Evolutionary conservation across 1,140 invertebrate species (phyloP).

Genomic region (Bombus confusus): DNA sequence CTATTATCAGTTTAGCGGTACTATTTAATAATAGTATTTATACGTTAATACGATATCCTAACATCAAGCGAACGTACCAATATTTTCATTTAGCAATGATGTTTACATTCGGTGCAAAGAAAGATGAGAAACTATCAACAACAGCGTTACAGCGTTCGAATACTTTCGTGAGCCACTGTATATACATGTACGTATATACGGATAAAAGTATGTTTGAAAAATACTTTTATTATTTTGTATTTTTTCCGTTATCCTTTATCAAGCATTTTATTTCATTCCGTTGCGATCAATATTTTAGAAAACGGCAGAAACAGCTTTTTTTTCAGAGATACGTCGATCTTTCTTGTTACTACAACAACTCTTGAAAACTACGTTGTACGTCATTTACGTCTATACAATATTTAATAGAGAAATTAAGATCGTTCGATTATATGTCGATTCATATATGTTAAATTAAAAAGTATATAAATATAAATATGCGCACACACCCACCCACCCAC

Average conservation of each 20-base stretch:
- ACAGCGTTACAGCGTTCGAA: no score
- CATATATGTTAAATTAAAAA: neutral
- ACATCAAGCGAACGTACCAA: no score
- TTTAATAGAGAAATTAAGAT: neutral
- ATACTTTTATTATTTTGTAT: neutral
- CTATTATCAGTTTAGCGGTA: neutral
- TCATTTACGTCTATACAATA: neutral
- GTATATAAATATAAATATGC: no score
- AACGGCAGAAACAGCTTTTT: neutral
- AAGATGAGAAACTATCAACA: no score
- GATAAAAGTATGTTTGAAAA: neutral
- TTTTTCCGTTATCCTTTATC: neutral
- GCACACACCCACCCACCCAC: no score
- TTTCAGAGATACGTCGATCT: neutral
- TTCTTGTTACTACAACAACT: neutral
- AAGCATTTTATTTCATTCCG: no score
- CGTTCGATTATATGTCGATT: neutral
- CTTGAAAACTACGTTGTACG: neutral
- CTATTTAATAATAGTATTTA: neutral
- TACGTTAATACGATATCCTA: no score
- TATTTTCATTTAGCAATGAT: no score
- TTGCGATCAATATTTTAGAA: neutral
- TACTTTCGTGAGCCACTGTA: no score
- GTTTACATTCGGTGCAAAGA: no score
- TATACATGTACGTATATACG: neutral